These are phyloP conservation scores for Caenorhabditis sp. DNA, from an alignment of 2,888 invertebrate genomes.

Conservation along the genomic window DNA sequence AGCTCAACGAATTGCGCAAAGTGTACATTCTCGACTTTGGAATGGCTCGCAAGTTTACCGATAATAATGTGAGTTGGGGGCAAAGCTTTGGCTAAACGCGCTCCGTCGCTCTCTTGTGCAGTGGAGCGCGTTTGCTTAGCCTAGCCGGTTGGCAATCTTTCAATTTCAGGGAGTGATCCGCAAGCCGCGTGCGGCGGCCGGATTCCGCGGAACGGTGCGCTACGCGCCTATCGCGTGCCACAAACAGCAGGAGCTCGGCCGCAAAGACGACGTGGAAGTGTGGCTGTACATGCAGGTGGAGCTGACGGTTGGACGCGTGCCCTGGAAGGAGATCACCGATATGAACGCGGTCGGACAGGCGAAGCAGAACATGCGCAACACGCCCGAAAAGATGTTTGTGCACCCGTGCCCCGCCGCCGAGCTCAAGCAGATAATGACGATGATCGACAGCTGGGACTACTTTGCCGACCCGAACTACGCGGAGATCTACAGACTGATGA, in stretches of 20 bases:
- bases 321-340: conserved; percentile 70
- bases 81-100: neutral
- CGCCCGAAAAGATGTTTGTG: conserved; percentile 65
- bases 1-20: conserved; percentile 64
- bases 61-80: conserved; percentile 46
- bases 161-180: conserved; percentile 67
- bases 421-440: conserved; percentile 56
- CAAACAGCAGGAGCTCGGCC: conserved; percentile 69
- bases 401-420: conserved; percentile 56
- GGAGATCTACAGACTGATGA: conserved; percentile 61
- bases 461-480: conserved; percentile 67
- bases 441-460: conserved; percentile 66
- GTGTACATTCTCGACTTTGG: conserved; percentile 70
- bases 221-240: conserved; percentile 76
- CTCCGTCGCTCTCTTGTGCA: too few species aligned
- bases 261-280: conserved; percentile 71
- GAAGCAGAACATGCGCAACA: conserved; percentile 61
- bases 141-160: neutral
- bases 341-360: conserved; percentile 68
- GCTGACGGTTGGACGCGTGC: conserved; percentile 67
- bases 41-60: conserved; percentile 70
- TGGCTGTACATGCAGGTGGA: conserved; percentile 73
- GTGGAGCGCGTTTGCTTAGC: too few species aligned
- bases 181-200: conserved; percentile 73
- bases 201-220: conserved; percentile 77